phyloP scores from a whole-genome alignment of 2,888 invertebrate species.

The Parapristionchus giblindavisi region DNA sequence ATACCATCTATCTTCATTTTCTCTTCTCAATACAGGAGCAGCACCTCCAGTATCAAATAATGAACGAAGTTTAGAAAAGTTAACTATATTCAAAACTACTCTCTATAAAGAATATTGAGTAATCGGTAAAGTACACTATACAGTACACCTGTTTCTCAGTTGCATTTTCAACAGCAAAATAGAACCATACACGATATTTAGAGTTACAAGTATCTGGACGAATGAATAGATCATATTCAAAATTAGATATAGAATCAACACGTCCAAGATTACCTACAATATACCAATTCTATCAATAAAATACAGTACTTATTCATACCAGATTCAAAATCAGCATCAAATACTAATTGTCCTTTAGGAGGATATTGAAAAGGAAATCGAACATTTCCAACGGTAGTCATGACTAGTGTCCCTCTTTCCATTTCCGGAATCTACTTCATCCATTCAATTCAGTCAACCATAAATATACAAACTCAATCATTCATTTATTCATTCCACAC shows the following conservation, averaged over 20 bases:
- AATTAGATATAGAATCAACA: slow-evolving; percentile 51
- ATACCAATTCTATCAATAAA: not conserved
- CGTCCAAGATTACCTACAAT: slow-evolving; percentile 59
- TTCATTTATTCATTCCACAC: not conserved
- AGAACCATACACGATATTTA: slow-evolving; percentile 92
- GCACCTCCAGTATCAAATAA: slow-evolving; percentile 87
- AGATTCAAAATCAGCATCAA: slow-evolving; percentile 74
- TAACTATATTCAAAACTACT: slow-evolving; percentile 95
- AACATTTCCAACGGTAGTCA: slow-evolving; percentile 72
- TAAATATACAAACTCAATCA: not conserved
- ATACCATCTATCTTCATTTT: slow-evolving; percentile 85
- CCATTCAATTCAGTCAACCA: slow-evolving; percentile 24
- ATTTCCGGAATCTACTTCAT: not conserved
- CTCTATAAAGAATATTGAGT: slow-evolving; percentile 76
- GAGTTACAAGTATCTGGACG: slow-evolving; percentile 96
- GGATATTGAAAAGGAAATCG: slow-evolving; percentile 69
- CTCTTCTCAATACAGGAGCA: slow-evolving; percentile 87
- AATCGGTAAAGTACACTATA: not conserved
- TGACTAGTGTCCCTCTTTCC: not conserved
- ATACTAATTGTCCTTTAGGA: slow-evolving; percentile 72
- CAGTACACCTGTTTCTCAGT: slow-evolving; percentile 52
- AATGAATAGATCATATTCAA: slow-evolving; percentile 92
- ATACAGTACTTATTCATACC: slow-evolving; percentile 66
- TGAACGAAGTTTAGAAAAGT: slow-evolving; percentile 90
- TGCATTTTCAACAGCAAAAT: slow-evolving; percentile 80